Evolutionary conservation across 1,140 invertebrate genomes (phyloP), one percentile per base, ranked within the genome.

Genomic region (Drosophila jambulina): DNA sequence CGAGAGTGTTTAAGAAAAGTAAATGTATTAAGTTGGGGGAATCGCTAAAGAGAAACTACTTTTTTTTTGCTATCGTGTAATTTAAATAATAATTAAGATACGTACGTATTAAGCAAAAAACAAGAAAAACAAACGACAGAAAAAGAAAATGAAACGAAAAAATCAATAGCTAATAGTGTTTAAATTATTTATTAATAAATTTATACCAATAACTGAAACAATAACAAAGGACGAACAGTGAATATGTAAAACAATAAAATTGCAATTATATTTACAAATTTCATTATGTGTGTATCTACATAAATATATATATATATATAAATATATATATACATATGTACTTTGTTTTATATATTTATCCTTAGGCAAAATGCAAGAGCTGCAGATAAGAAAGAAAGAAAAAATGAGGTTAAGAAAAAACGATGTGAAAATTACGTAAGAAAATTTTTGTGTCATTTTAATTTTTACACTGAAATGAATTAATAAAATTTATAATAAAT

Each of bases 381-480:
- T 70, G 34, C 51, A 56, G 78, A 75, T 42, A 78, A 64, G 49
- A 49, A 49, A 12, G 46, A 48, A 62, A 13, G 42, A 46, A 23
- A 45, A 23, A 19, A 63, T 51, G 15, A 53, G 15, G 42, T 43
- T 51, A 56, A 61, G 58, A 76, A 53, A 78, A 84, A 77, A 29
- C 48, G 53, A 84, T 84, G 81, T 84, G 81, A 83, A 84, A 84
- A 83, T 84, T 82, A 75, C 80, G 70, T 84, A 83, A 80, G 77
- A 61, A 84, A 84, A 84, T 54, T 54, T 80, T 80, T 84, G 81
- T 84, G 81, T 84, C 81, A 84, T 84, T 84, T 84, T 84, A 84
- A 84, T 84, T 84, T 84, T 84, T 84, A 84, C 81, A 84, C 76
- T 84, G 80, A 83, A 83, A 83, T 83, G 80, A 80, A 83, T 83